Conservation (phyloP, 2,113 vertebrate genomes). For the Hepsetus odoe region DNA sequence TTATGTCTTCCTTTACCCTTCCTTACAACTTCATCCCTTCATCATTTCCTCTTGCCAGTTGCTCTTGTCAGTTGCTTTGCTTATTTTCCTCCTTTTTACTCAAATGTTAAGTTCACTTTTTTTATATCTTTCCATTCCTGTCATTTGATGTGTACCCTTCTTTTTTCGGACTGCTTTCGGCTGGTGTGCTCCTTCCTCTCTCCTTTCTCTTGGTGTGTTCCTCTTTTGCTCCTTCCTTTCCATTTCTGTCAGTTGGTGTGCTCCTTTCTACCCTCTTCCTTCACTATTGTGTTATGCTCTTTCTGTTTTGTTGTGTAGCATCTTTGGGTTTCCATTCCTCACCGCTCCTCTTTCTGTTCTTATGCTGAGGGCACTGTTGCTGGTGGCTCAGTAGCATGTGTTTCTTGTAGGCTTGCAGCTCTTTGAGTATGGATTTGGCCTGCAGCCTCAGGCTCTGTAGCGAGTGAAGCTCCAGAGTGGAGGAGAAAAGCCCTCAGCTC, state of each 20-base stretch:
- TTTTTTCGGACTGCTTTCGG: neutral
- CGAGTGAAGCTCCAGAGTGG: neutral
- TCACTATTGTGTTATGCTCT: neutral
- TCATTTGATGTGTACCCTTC: neutral
- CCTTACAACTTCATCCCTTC: no score
- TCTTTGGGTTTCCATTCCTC: neutral
- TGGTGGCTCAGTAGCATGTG: conserved; percentile 16
- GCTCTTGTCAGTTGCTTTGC: no score
- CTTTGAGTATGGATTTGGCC: neutral
- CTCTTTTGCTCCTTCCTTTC: neutral
- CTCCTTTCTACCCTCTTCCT: neutral
- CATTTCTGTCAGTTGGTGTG: neutral
- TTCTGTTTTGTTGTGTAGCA: neutral
- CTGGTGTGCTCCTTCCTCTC: no score
- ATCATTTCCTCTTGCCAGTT: no score
- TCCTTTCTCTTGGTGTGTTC: neutral
- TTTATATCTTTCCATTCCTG: neutral
- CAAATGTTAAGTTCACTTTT: no score
- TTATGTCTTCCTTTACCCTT: no score
- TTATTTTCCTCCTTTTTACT: no score
- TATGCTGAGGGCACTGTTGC: conserved; percentile 1
- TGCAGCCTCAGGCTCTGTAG: neutral
- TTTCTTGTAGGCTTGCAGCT: neutral
- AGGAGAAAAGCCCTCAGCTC: neutral
- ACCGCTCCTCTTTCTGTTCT: neutral